Conservation (phyloP, 2,113 vertebrate genomes). For the Dolichotis patagonum region DNA sequence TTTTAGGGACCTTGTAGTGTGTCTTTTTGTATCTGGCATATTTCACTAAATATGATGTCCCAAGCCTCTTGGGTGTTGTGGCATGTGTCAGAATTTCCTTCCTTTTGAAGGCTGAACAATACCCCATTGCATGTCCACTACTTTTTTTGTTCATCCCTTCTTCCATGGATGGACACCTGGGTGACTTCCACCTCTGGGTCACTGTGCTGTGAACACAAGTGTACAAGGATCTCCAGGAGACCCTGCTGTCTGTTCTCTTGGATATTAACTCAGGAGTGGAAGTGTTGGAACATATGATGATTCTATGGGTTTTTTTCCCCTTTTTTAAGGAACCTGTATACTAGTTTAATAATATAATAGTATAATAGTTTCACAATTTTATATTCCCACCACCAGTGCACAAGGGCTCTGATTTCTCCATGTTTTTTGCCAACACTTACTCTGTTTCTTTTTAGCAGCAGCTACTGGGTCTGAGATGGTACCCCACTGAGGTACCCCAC, state of each 20-base stretch:
- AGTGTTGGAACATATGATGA: neutral
- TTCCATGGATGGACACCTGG: no score
- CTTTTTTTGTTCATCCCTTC: neutral
- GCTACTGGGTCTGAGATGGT: accelerated
- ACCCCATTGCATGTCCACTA: accelerated
- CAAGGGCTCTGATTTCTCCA: no score
- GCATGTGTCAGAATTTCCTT: neutral
- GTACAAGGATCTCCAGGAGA: neutral
- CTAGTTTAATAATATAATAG: no score
- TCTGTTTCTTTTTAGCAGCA: neutral
- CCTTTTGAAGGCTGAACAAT: neutral
- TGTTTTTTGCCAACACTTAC: neutral
- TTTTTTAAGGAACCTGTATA: neutral
- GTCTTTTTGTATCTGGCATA: neutral
- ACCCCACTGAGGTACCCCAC: neutral
- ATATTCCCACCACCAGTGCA: neutral
- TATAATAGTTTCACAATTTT: no score
- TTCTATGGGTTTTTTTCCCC: neutral
- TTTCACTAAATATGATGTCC: neutral
- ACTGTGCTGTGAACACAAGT: neutral
- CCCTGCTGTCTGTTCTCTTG: neutral
- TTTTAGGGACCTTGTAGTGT: neutral
- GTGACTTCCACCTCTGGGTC: no score
- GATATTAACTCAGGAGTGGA: neutral
- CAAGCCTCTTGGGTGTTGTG: neutral